These are phyloP conservation scores for Enchytraeus crypticus DNA, from an alignment of 2,888 invertebrate species.

Conservation along the genomic window DNA sequence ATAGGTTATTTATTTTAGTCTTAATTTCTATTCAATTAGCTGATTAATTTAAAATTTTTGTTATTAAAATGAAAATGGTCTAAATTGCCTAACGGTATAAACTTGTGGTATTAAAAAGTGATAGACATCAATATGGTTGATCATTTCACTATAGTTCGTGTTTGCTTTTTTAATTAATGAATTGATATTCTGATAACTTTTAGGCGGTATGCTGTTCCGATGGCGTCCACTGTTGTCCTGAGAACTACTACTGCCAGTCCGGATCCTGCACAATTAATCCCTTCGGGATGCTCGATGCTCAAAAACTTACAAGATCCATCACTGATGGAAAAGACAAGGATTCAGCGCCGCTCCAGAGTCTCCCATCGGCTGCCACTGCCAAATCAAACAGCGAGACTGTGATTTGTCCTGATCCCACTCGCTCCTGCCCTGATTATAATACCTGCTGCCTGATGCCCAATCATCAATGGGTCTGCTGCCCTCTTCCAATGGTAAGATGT, in stretches of 20 bases:
- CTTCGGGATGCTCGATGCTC: background rate
- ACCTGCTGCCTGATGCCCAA: conserved; percentile 1
- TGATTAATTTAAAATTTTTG: too few relatives aligned
- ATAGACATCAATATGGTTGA: too few relatives aligned
- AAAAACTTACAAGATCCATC: too few relatives aligned
- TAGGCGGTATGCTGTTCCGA: background rate
- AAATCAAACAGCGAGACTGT: background rate
- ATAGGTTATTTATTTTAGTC: too few relatives aligned
- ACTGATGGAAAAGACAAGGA: too few relatives aligned
- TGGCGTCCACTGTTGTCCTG: background rate
- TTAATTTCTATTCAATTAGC: too few relatives aligned
- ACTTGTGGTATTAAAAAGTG: too few relatives aligned
- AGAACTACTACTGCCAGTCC: background rate
- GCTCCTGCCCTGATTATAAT: background rate
- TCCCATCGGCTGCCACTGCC: background rate
- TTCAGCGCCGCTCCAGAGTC: background rate
- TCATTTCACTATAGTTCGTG: too few relatives aligned
- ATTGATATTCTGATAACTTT: too few relatives aligned
- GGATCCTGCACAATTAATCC: background rate
- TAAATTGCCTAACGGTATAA: too few relatives aligned
- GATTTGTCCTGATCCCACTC: background rate
- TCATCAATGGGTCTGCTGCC: conserved; percentile 2
- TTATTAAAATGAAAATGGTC: too few relatives aligned
- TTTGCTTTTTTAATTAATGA: too few relatives aligned
- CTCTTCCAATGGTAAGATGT: background rate